Evolutionary conservation across 2,797 vertebrate genomes (phyloP).

Genomic region (Orientallactaga sibirica): DNA sequence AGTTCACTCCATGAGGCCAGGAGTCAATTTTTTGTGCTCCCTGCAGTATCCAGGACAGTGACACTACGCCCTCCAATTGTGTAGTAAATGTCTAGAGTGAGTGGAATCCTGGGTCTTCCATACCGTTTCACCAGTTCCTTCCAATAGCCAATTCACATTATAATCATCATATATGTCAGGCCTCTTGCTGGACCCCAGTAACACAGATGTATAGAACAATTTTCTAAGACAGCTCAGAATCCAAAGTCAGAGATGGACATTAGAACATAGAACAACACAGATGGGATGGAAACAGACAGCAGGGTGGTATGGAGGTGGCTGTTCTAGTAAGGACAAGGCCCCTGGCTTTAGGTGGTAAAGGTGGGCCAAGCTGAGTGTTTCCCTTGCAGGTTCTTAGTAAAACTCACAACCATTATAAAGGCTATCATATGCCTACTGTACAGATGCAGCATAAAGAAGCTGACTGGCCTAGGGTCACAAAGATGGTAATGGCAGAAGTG

Average conservation of each 20-base stretch:
- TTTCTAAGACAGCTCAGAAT: not conserved
- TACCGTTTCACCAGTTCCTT: constrained; percentile 36
- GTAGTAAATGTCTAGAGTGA: not conserved
- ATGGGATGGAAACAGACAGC: not conserved
- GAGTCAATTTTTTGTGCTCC: not conserved
- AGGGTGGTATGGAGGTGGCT: not conserved
- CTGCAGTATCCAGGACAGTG: not conserved
- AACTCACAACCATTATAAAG: not conserved
- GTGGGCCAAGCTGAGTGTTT: not conserved
- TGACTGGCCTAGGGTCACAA: not conserved
- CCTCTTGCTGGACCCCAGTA: not conserved
- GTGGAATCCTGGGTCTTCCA: constrained; percentile 30
- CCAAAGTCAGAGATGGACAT: not conserved
- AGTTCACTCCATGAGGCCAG: not conserved
- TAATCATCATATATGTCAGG: not conserved
- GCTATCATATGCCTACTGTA: not conserved
- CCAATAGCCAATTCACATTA: not conserved
- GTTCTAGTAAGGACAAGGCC: not conserved
- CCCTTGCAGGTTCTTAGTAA: constrained; percentile 14
- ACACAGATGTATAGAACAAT: constrained; percentile 5
- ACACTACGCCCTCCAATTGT: not conserved
- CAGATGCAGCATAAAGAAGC: constrained; percentile 11
- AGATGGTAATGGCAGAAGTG: constrained; percentile 28
- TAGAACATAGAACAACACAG: constrained; percentile 8
- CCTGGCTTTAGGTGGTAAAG: not conserved